Base-by-base conservation (phyloP, 30 jellyfish, hydroid and myxozoan species). In the Pseudorhiza aurosa region DNA sequence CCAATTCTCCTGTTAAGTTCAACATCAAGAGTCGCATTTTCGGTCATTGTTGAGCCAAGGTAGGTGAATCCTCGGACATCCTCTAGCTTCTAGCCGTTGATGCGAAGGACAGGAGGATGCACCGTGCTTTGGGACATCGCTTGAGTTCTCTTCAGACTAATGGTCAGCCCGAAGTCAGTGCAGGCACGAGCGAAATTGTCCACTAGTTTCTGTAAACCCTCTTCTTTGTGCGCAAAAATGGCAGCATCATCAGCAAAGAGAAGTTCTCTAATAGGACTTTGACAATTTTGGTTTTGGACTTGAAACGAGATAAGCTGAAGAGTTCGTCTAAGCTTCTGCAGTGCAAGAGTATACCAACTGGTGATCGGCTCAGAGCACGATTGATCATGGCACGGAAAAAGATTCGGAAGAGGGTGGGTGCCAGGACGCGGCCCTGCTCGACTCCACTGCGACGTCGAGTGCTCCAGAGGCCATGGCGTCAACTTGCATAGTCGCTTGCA, bases 361-460 rank as follows among this genome's bases (percentile, higher is more conserved):
- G 19, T 24, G 80, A 7, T 9, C n/a, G 17, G 9, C 36, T 27
- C 37, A 55, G 32, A 2, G 88, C 88, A 55, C 1, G 40, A 7
- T 8, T 4, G 17, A 55, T 68, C 24, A 75, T 45, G n/a, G 37
- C 49, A 2, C 68, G 14, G 47, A 40, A 32, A 35, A 75, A 75
- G 88, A 55, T 35, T 19, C 68, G 68, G 30, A 75, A 75, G 28
- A 75, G 88, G 42, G 88, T 75, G 11, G 84, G 84, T 4, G 88
- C 65, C 17, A 58, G 65, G 14, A 55, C 67, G 47, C 88, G 57
- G 11, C 88, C 88, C 57, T 75, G 88, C 28, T 75, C 57, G 21
- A 75, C 80, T 6, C 88, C 88, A 30, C 37, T 37, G 26, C n/a
- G 44, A 28, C 21, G 11, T 10, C 26, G 21, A 75, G 14, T 3